These are phyloP conservation scores for Cephalotes varians DNA, from an alignment of 2,888 invertebrate genomes.

Conservation along the genomic window DNA sequence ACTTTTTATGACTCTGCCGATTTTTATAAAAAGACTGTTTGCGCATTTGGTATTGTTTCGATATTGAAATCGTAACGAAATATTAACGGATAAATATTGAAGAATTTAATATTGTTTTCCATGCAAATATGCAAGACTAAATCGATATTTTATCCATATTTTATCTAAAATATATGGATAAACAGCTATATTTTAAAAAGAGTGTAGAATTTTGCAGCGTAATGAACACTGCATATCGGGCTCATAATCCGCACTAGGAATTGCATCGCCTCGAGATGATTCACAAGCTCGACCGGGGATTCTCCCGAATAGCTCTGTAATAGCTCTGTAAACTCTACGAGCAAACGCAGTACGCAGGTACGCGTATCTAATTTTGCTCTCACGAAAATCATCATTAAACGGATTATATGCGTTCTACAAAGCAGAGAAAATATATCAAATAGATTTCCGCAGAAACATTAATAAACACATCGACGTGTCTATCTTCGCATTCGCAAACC, in stretches of 20 bases:
- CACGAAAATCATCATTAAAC: slow-evolving; percentile 38
- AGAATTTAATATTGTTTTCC: neutral
- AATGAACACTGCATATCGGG: slow-evolving; percentile 1
- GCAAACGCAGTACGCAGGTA: slow-evolving; percentile 2
- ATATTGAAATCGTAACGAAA: slow-evolving; percentile 22
- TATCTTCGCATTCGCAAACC: neutral
- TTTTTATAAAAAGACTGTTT: slow-evolving; percentile 19
- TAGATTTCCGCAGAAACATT: slow-evolving; percentile 33
- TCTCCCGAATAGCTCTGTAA: slow-evolving; percentile 25
- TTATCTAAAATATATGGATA: slow-evolving; percentile 16
- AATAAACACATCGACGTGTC: neutral
- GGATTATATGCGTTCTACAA: slow-evolving; percentile 29
- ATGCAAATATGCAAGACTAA: neutral
- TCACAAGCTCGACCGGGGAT: slow-evolving; percentile 1
- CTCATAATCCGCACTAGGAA: slow-evolving; percentile 16
- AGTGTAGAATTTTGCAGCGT: neutral
- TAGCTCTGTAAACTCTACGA: slow-evolving; percentile 27
- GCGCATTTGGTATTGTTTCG: slow-evolving; percentile 13
- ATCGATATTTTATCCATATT: slow-evolving; percentile 17
- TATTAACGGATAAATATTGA: slow-evolving; percentile 25
- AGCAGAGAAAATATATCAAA: neutral
- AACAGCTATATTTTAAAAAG: neutral
- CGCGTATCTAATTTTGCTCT: slow-evolving; percentile 58
- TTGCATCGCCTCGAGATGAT: slow-evolving; percentile 29
- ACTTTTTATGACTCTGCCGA: no score